These are phyloP conservation scores for Percopsis omiscomaycus DNA, from an alignment of 2,797 vertebrate species.

Conservation along the genomic window DNA sequence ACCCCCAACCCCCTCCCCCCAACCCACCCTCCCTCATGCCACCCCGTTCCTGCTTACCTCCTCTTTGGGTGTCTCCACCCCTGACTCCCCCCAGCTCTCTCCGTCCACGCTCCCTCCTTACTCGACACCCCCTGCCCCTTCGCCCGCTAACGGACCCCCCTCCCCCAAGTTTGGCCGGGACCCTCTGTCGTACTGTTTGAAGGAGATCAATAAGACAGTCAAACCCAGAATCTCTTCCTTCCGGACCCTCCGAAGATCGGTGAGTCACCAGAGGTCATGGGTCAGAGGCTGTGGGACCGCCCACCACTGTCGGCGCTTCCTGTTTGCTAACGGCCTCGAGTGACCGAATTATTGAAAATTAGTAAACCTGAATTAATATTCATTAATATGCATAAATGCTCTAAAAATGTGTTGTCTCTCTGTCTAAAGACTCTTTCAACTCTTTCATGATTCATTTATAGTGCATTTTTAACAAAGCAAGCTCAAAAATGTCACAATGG, in stretches of 20 bases:
- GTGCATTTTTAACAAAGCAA: not conserved
- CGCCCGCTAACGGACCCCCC: constrained; percentile 87
- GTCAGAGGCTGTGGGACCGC: constrained; percentile 41
- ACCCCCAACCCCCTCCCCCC: constrained; percentile 19
- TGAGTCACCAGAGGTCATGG: constrained; percentile 76
- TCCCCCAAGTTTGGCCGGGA: constrained; percentile 92
- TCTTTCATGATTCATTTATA: no score
- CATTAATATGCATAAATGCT: not conserved
- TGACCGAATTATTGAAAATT: constrained; percentile 19
- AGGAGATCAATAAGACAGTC: constrained; percentile 96
- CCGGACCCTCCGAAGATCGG: constrained; percentile 89
- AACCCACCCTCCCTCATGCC: constrained; percentile 43
- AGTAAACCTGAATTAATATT: constrained; percentile 1
- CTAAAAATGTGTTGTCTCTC: not conserved
- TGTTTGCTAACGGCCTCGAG: constrained; percentile 33
- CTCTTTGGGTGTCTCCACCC: constrained; percentile 66
- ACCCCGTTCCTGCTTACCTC: constrained; percentile 45
- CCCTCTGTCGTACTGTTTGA: constrained; percentile 92
- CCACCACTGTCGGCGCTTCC: constrained; percentile 26
- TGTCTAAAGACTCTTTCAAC: no score
- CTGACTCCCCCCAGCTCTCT: constrained; percentile 70
- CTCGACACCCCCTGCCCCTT: constrained; percentile 76
- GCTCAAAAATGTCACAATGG: not conserved
- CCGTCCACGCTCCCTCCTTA: constrained; percentile 79
- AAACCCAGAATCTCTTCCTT: constrained; percentile 94